Evolutionary conservation across 2,888 invertebrate genomes (phyloP).

Genomic region (Sthenelais limicola): DNA sequence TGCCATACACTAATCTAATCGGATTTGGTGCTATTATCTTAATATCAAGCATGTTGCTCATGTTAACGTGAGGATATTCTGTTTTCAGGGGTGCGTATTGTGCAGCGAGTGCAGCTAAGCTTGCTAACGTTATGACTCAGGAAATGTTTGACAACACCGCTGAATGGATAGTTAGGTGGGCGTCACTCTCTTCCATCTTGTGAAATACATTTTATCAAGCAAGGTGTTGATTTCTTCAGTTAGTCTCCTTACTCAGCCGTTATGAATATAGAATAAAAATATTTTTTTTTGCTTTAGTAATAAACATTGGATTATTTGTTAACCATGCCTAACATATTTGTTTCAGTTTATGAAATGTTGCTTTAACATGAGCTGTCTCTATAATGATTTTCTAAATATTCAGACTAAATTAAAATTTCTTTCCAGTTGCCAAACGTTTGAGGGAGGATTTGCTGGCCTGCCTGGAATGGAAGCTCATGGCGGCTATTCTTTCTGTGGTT

Average conservation of each 20-base stretch:
- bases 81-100: slow-evolving; percentile 91
- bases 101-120: slow-evolving; percentile 90
- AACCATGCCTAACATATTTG: no score
- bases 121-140: slow-evolving; percentile 83
- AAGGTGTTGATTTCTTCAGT: background rate
- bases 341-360: no score
- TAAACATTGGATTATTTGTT: no score
- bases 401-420: no score
- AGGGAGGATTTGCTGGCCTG: slow-evolving; percentile 96
- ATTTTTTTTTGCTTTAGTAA: background rate
- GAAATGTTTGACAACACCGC: slow-evolving; percentile 88
- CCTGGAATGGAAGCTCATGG: slow-evolving; percentile 98
- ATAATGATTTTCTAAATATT: no score
- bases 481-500: slow-evolving; percentile 98
- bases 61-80: no score
- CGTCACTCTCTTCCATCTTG: slow-evolving; percentile 9
- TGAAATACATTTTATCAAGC: background rate
- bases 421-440: slow-evolving; percentile 96
- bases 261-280: background rate
- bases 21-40: no score
- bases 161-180: slow-evolving; percentile 89
- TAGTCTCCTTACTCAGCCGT: background rate
- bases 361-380: no score
- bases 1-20: background rate
- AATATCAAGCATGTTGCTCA: no score